Conservation (phyloP, 1,140 invertebrate species). For the Polyergus mexicanus region DNA sequence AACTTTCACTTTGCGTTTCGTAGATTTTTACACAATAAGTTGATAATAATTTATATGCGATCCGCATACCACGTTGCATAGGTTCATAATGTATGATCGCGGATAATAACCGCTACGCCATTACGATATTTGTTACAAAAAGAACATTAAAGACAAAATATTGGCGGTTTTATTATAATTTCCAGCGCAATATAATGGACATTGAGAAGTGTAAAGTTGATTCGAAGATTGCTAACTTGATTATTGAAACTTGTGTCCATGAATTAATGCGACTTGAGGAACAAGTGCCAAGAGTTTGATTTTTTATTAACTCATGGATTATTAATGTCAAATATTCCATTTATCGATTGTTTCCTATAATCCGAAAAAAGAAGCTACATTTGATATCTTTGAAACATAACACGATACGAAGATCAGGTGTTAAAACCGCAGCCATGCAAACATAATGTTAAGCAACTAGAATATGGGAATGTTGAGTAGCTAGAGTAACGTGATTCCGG, state of each 20-base stretch:
- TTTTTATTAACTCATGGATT: background rate
- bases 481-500: conserved; percentile 36
- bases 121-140: background rate
- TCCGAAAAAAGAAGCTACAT: background rate
- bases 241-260: background rate
- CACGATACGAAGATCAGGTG: conserved; percentile 14
- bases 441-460: conserved; percentile 32
- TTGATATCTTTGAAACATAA: conserved; percentile 17
- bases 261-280: background rate
- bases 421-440: conserved; percentile 39
- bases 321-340: background rate
- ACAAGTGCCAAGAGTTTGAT: background rate
- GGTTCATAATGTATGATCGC: no score
- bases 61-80: no score
- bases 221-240: conserved; percentile 19
- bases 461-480: conserved; percentile 20
- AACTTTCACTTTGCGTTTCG: background rate
- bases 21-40: background rate
- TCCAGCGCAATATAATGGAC: background rate
- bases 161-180: conserved; percentile 34
- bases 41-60: no score
- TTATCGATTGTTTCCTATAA: background rate
- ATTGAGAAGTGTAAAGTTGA: background rate
- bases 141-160: conserved; percentile 34
- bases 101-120: background rate